Conservation (phyloP, 1,140 invertebrate genomes). For the Palaemon carinicauda region DNA sequence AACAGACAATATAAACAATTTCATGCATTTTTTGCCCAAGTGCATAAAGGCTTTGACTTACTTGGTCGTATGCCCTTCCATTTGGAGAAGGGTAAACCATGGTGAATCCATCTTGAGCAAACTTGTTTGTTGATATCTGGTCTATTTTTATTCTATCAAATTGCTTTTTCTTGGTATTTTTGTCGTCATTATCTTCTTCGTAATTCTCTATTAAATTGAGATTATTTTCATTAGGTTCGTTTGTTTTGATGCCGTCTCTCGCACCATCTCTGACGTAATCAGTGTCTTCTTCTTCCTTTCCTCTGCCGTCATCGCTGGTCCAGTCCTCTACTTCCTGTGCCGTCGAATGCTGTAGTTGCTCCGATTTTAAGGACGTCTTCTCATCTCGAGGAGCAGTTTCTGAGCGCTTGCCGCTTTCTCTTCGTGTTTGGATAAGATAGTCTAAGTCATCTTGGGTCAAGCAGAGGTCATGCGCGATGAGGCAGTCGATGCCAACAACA, state of each 20-base stretch:
- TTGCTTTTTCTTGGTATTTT: neutral
- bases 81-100: constrained; percentile 37
- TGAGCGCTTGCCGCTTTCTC: neutral
- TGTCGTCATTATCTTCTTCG: neutral
- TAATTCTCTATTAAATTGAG: neutral
- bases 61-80: constrained; percentile 23
- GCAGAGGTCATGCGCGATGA: constrained; percentile 41
- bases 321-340: too few relatives aligned
- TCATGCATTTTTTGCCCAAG: too few relatives aligned
- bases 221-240: too few relatives aligned
- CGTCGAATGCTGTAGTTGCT: too few relatives aligned
- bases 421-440: constrained; percentile 16
- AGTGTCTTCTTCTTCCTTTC: neutral
- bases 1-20: too few relatives aligned
- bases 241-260: neutral
- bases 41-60: neutral
- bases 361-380: neutral
- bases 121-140: neutral
- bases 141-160: neutral
- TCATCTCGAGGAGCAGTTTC: neutral
- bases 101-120: neutral
- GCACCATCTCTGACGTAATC: neutral
- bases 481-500: constrained; percentile 28
- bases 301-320: too few relatives aligned
- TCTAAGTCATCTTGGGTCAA: constrained; percentile 18